Conservation (phyloP, 2,888 invertebrate species). For the Ctena decussata region DNA sequence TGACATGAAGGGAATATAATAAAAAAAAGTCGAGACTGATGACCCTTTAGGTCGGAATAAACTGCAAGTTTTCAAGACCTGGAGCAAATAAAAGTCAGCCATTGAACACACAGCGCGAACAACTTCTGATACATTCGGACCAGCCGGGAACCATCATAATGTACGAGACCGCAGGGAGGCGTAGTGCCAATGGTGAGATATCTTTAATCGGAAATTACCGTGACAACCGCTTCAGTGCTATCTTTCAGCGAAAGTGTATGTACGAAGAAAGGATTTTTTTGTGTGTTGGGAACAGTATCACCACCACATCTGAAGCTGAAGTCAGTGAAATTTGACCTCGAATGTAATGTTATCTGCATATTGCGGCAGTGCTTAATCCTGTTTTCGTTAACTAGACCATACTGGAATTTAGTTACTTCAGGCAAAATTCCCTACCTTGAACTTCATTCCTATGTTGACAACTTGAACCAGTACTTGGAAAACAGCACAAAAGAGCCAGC, state of each 20-base stretch:
- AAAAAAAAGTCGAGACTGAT: not conserved
- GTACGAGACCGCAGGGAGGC: conserved; percentile 38
- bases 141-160: conserved; percentile 39
- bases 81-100: conserved; percentile 24
- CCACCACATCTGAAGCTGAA: conserved; percentile 35
- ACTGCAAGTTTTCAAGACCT: conserved; percentile 24
- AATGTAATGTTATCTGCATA: not conserved
- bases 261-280: conserved; percentile 26
- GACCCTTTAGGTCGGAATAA: conserved; percentile 45
- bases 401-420: conserved; percentile 34
- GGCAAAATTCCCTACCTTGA: conserved; percentile 34
- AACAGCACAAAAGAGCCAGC: not conserved
- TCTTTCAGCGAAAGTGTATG: conserved; percentile 45
- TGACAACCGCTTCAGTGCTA: conserved; percentile 54
- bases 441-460: conserved; percentile 19
- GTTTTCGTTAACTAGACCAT: conserved; percentile 51
- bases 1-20: conserved; percentile 22
- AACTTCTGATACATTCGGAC: conserved; percentile 32
- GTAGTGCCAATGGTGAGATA: conserved; percentile 12
- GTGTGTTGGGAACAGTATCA: not conserved
- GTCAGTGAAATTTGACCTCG: conserved; percentile 34
- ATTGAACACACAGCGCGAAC: conserved; percentile 19
- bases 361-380: conserved; percentile 32
- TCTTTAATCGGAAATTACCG: conserved; percentile 42
- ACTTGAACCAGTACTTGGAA: not conserved